Percentiles rank a stretch among this genome's conserved stretches.
Evolutionary conservation across 30 jellyfish, hydroid and myxozoan genomes (phyloP).

Genomic region (Rhopilema esculentum): DNA sequence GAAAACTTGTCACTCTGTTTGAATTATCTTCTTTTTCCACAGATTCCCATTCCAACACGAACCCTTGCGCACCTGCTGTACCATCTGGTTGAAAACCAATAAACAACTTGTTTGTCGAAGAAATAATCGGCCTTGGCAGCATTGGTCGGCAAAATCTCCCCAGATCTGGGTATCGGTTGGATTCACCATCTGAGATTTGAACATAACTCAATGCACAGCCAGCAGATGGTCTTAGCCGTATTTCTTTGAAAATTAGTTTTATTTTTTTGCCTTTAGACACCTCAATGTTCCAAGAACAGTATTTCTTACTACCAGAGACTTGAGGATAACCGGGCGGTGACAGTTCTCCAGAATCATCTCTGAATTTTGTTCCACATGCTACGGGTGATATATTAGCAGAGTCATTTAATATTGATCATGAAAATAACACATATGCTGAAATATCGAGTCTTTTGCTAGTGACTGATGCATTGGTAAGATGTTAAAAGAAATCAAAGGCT

Average conservation of each 20-base stretch:
- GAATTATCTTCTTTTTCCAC: background rate
- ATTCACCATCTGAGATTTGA: conserved; percentile 81
- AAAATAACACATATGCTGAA: too few species aligned
- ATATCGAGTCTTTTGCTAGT: too few species aligned
- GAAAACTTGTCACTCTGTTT: background rate
- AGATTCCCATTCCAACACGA: conserved; percentile 76
- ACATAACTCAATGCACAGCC: conserved; percentile 69
- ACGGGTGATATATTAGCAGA: too few species aligned
- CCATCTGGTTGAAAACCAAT: conserved; percentile 88
- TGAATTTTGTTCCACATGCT: conserved; percentile 79
- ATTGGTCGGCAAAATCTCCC: conserved; percentile 84
- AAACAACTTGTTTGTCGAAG: conserved; percentile 57
- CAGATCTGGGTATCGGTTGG: conserved; percentile 43
- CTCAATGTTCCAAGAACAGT: conserved; percentile 72
- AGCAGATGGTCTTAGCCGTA: conserved; percentile 25
- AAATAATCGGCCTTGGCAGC: conserved; percentile 70
- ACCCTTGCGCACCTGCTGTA: conserved; percentile 74
- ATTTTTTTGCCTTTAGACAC: conserved; percentile 51
- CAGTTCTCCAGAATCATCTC: conserved; percentile 40
- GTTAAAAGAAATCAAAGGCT: background rate
- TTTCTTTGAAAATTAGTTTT: conserved; percentile 47
- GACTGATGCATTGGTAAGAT: too few species aligned
- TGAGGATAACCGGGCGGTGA: conserved; percentile 68
- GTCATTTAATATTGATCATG: too few species aligned
- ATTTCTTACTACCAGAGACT: conserved; percentile 20